phyloP scores from a whole-genome alignment of 2,797 vertebrate genomes.

The Cheirogaleus major region DNA sequence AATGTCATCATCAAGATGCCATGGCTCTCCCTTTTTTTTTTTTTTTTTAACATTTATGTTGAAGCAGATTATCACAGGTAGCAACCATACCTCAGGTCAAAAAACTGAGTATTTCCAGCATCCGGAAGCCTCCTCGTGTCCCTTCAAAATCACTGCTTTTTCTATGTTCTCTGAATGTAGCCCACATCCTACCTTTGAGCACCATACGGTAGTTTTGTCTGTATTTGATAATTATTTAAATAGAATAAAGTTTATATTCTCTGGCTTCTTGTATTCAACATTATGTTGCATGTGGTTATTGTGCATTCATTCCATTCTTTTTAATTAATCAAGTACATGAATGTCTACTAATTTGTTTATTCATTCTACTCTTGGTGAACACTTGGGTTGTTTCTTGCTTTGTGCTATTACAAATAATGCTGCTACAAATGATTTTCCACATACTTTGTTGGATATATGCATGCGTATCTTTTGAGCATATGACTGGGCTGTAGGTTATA shows the following conservation, averaged over 20 bases:
- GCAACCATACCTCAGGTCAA: not conserved
- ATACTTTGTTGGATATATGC: fast-evolving
- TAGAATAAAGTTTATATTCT: too few relatives aligned
- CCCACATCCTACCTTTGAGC: too few relatives aligned
- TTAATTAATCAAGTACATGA: not conserved
- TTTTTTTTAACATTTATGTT: not conserved
- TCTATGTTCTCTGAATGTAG: not conserved
- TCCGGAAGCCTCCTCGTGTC: fast-evolving
- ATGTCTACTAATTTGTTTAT: not conserved
- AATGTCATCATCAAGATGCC: fast-evolving
- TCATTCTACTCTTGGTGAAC: not conserved
- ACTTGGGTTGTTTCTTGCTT: not conserved
- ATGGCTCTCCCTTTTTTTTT: fast-evolving
- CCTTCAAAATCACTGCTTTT: not conserved
- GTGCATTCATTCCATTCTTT: not conserved
- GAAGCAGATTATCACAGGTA: not conserved
- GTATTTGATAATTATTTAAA: not conserved
- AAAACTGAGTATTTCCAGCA: not conserved
- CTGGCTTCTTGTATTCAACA: not conserved
- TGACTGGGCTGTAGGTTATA: not conserved
- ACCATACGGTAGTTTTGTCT: not conserved
- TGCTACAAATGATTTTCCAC: not conserved
- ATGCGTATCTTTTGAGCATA: not conserved
- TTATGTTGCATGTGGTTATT: too few relatives aligned
- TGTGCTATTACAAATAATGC: not conserved